A percentile compares a stretch with the other conserved stretches of the same genome.
phyloP scores from a whole-genome alignment of 30 jellyfish, hydroid and myxozoan species.

The Aurelia aurita region DNA sequence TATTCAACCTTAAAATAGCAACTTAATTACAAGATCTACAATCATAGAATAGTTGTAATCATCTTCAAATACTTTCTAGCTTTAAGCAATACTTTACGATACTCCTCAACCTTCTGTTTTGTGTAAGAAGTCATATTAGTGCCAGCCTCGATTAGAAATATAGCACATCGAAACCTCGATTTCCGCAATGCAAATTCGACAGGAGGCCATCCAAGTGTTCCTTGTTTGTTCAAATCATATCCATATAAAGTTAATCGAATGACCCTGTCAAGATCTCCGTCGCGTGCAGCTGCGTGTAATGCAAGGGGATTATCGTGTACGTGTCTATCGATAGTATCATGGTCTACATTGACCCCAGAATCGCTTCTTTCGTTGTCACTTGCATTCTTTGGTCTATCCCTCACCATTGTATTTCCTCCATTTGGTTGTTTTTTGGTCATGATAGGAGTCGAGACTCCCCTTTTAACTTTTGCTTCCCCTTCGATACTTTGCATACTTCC shows the following conservation, averaged over 20 bases:
- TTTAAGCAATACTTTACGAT: conserved; percentile 7
- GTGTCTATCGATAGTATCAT: not conserved
- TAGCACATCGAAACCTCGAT: conserved; percentile 60
- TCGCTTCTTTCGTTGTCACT: not conserved
- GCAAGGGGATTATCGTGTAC: conserved; percentile 6
- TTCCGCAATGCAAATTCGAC: conserved; percentile 38
- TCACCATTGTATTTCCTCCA: too few species aligned
- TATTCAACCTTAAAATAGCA: too few species aligned
- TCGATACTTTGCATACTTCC: too few species aligned
- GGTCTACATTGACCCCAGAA: conserved; percentile 29
- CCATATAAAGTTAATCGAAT: conserved; percentile 40
- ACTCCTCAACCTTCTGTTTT: conserved; percentile 38
- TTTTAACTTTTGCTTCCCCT: too few species aligned
- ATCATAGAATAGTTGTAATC: conserved; percentile 49
- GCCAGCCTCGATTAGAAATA: conserved; percentile 76
- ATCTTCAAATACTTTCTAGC: conserved; percentile 40
- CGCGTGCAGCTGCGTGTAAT: conserved; percentile 54
- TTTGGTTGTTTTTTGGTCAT: too few species aligned
- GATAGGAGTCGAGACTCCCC: too few species aligned
- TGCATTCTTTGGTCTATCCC: too few species aligned
- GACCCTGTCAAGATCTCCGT: conserved; percentile 60
- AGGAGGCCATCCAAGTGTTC: conserved; percentile 73
- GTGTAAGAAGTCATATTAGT: conserved; percentile 53
- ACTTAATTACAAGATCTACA: not conserved
- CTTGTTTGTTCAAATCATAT: conserved; percentile 33